Evolutionary conservation across 2,113 vertebrate species (phyloP).

Genomic region (Oncorhynchus keta): DNA sequence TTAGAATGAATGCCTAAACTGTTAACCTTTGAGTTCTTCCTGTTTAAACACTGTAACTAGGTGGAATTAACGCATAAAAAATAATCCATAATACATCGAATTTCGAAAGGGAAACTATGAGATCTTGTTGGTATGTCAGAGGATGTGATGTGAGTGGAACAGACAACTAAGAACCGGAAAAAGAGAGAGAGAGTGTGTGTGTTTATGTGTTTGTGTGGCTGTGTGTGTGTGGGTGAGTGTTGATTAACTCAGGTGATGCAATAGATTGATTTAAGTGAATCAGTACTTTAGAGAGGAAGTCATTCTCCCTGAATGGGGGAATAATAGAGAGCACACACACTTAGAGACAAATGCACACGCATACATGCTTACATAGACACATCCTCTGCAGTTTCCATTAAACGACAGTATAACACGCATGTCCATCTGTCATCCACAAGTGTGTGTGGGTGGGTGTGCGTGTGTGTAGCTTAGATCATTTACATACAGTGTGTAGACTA

Average conservation of each 20-base stretch:
- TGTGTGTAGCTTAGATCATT: not conserved
- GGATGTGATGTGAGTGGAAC: too few species aligned
- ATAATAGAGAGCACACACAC: constrained; percentile 27
- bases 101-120: too few species aligned
- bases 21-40: too few species aligned
- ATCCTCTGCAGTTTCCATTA: not conserved
- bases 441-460: not conserved
- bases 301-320: constrained; percentile 33
- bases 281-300: constrained; percentile 12
- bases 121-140: too few species aligned
- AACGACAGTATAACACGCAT: constrained; percentile 35
- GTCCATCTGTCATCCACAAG: constrained; percentile 38
- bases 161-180: too few species aligned
- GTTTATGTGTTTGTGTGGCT: not conserved
- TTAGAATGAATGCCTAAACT: too few species aligned
- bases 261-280: constrained; percentile 38
- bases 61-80: too few species aligned
- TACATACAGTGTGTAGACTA: not conserved
- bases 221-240: not conserved
- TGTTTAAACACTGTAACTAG: too few species aligned
- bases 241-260: constrained; percentile 39
- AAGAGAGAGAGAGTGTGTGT: not conserved
- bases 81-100: too few species aligned
- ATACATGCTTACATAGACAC: not conserved
- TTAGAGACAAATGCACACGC: not conserved